phyloP scores from a whole-genome alignment of 2,113 vertebrate species.

The Puma concolor region DNA sequence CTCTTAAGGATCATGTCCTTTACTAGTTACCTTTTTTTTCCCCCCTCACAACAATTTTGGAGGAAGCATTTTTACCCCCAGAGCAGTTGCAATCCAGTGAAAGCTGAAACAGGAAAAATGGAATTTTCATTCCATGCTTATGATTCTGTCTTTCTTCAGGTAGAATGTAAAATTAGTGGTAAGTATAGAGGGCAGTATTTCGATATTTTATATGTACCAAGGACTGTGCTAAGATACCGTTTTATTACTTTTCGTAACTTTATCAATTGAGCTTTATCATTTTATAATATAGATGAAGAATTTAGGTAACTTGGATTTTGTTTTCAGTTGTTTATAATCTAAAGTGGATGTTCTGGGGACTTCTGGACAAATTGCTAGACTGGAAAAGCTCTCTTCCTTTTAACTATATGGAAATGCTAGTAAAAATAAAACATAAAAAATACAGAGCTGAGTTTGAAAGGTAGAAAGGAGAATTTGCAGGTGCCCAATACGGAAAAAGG shows the following conservation, averaged over 20 bases:
- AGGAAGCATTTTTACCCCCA: neutral
- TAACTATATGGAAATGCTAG: constrained; percentile 1
- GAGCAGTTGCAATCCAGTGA: neutral
- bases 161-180: constrained; percentile 9
- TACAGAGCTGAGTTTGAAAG: neutral
- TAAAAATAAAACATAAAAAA: constrained; percentile 42
- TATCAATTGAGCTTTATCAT: neutral
- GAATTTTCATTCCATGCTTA: neutral
- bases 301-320: constrained; percentile 3
- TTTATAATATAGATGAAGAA: constrained; percentile 9
- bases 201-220: neutral
- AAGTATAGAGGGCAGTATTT: neutral
- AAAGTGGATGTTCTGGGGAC: neutral
- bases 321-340: neutral
- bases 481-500: neutral
- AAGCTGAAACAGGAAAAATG: neutral
- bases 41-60: neutral
- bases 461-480: neutral
- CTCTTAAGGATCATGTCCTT: neutral
- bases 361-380: neutral
- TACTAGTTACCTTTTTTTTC: constrained; percentile 8
- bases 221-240: neutral
- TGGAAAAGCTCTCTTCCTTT: neutral
- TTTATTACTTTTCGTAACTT: neutral
- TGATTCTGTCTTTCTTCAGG: neutral